Conservation (phyloP, 2,797 vertebrate genomes). For the Dryobates pubescens region DNA sequence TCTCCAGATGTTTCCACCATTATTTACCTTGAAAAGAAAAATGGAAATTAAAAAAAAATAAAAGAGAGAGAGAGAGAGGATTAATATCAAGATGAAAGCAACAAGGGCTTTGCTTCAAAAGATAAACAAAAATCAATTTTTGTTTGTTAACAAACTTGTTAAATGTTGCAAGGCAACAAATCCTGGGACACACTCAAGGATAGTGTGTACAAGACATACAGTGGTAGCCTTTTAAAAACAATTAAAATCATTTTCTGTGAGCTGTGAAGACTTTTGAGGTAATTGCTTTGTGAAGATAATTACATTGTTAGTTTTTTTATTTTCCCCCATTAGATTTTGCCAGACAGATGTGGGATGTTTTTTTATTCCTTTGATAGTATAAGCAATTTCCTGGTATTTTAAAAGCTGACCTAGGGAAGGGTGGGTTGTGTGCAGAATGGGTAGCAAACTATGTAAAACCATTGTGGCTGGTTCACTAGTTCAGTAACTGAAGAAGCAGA, state of each 20-base stretch:
- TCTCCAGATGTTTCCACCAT: slow-evolving; percentile 34
- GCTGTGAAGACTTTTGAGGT: not conserved
- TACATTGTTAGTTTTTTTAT: not conserved
- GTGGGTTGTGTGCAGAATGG: not conserved
- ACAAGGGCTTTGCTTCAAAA: not conserved
- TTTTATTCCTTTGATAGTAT: not conserved
- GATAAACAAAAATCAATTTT: slow-evolving; percentile 56
- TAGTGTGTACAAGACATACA: not conserved
- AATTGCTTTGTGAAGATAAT: slow-evolving; percentile 19
- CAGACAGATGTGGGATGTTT: not conserved
- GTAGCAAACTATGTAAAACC: not conserved
- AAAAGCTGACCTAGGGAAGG: not conserved
- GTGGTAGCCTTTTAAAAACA: slow-evolving; percentile 3
- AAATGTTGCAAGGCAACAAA: slow-evolving; percentile 31
- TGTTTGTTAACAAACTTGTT: slow-evolving; percentile 47
- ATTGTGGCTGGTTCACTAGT: not conserved
- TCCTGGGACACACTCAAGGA: not conserved
- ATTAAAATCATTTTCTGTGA: slow-evolving; percentile 23
- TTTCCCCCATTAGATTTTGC: not conserved
- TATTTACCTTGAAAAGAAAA: slow-evolving; percentile 18
- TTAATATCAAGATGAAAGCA: slow-evolving; percentile 29
- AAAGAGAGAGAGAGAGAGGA: not conserved
- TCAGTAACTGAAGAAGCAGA: not conserved
- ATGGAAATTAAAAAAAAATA: not conserved
- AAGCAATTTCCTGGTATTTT: not conserved